Base-by-base conservation (phyloP, 2,113 vertebrate genomes). In the Nansenia antarctica region DNA sequence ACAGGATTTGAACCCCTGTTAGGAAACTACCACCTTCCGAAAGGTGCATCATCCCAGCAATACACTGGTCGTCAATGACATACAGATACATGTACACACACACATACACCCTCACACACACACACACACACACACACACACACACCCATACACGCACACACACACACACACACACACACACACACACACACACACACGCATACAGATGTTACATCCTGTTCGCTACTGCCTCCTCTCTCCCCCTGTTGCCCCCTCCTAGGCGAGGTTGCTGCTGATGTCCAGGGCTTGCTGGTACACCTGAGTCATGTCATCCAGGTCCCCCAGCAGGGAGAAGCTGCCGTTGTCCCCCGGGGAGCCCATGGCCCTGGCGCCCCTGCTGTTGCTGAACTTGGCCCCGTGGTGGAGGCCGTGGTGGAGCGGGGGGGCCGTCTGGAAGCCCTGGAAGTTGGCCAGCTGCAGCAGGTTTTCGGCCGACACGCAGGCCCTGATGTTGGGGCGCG, bases 231-330 rank as follows among this genome's bases (percentile, higher is more conserved):
- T 93, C 92, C 5, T 42, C n/a, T 22, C 29, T 55, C 42, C 12
- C 31, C 9, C 32, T 5, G 26, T 29, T 90, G 26, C 73, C 47
- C 72, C 27, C 69, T 73, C 60, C 80, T 87, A 85, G 62, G 80
- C 74, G 82, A 98, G 92, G 73, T 94, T 96, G 92, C 90, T 95
- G 89, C 95, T 97, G 85, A 99, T 98, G 88, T 97, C 96, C 83
- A 98, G 92, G 81, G 97, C 97, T 91, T 98, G 96, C 90, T 99
- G 97, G 87, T 99, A 99, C 85, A 99, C 96, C 94, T 97, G 98
- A 94, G 97, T 98, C 92, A 98, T 95, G 52, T 99, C 96, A 73
- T 98, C 97, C 94, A 99, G 93, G 86, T 99, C 96, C 45, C 94
- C 90, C 74, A 98, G 93, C 87, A 98, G 90, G 73, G 97, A 98